Conservation (phyloP, 2,797 vertebrate species). For the Pangasius krempfi region DNA sequence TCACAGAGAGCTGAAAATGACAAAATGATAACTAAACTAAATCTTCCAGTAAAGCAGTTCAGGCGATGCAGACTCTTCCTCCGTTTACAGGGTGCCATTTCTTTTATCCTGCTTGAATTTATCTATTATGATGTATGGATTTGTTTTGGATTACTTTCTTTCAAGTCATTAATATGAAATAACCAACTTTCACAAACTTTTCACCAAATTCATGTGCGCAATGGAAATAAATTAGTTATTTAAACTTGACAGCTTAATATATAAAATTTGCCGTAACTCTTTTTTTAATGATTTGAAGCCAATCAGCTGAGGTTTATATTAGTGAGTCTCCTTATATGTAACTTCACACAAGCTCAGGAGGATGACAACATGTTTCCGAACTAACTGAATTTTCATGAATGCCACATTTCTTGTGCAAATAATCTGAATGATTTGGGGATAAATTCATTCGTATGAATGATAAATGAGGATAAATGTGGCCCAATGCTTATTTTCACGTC, state of each 20-base stretch:
- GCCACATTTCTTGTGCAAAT: not conserved
- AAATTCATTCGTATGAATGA: not conserved
- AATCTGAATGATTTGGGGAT: not conserved
- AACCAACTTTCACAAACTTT: not conserved
- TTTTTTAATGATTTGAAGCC: not conserved
- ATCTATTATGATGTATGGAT: not conserved
- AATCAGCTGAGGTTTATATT: not conserved
- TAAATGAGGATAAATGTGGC: not conserved
- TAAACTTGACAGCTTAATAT: not conserved
- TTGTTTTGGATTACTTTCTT: constrained; percentile 4
- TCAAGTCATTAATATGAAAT: not conserved
- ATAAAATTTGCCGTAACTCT: not conserved
- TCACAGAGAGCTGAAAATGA: not conserved
- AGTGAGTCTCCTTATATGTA: not conserved
- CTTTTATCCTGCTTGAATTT: not conserved
- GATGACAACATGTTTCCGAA: not conserved
- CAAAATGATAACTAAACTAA: not conserved
- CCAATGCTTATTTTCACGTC: not conserved
- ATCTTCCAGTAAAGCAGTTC: constrained; percentile 4
- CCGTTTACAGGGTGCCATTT: not conserved
- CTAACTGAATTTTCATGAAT: not conserved
- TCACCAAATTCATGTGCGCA: not conserved
- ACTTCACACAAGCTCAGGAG: not conserved
- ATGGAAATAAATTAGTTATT: not conserved
- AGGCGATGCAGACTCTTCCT: not conserved